Base-by-base conservation (phyloP, 2,797 vertebrate genomes). In the Chelonia mydas region DNA sequence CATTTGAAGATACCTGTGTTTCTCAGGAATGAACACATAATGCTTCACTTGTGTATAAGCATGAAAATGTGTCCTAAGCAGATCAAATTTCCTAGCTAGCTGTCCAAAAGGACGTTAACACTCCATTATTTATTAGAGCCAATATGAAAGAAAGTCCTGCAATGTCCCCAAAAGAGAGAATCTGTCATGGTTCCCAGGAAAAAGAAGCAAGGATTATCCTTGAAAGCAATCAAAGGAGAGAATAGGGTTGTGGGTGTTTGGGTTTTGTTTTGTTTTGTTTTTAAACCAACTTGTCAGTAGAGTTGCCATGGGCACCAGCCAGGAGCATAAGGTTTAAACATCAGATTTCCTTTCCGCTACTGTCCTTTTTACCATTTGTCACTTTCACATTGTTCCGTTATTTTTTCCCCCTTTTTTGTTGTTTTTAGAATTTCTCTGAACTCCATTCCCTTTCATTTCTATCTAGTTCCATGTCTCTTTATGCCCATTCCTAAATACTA, bases 301-400 rank as follows among this genome's bases (percentile, higher is more conserved):
- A 97, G 98, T 98, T 98, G 97, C 98, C 97, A 98, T 98, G 98
- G 98, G 96, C 95, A 98, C 96, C 96, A 95, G 93, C 82, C 91
- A 89, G 92, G 41, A 95, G 65, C 85, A 53, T 68, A 55, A 72
- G 81, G 97, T 97, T 97, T 98, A 97, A 98, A 98, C 97, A 96
- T 98, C 97, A 98, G 90, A 95, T 97, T 97, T 97, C 83, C 92
- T 87, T 96, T 97, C 92, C 79, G 88, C 91, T 96, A 82, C 95
- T 95, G 74, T 92, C 78, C 95, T 96, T 97, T 97, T 76, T 87
- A 90, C 90, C 91, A 87, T 95, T 97, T 87, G 61, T 90, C 93
- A 91, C 95, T 98, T 92, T 93, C 86, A 45, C 90, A 79, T 92
- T 87, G 85, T 90, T 96, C 33, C 41, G 54, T 93, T 90, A n/a